phyloP scores from a whole-genome alignment of 2,888 invertebrate species.

The Nephrocerus scutellatus region DNA sequence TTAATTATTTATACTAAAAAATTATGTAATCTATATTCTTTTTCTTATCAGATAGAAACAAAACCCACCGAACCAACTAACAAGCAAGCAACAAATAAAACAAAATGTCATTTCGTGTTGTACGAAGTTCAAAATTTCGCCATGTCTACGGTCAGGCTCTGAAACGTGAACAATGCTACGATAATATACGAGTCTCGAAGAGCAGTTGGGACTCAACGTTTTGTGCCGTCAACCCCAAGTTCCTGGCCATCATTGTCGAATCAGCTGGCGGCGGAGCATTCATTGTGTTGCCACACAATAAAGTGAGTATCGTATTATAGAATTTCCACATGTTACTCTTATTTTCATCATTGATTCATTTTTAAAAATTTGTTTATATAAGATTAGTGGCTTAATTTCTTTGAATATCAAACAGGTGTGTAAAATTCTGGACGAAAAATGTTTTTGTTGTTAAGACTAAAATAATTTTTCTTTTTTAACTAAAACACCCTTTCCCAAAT shows the following conservation, averaged over 20 bases:
- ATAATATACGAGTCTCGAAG: slow-evolving; percentile 93
- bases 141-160: slow-evolving; percentile 83
- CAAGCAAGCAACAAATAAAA: slow-evolving; percentile 11
- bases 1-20: too few species aligned
- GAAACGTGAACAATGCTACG: slow-evolving; percentile 95
- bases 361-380: too few species aligned
- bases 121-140: slow-evolving; percentile 95
- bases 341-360: too few species aligned
- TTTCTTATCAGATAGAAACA: too few species aligned
- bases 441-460: too few species aligned
- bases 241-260: slow-evolving; percentile 94
- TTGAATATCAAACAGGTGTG: too few species aligned
- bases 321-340: too few species aligned
- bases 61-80: slow-evolving; percentile 11
- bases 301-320: slow-evolving; percentile 59
- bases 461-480: too few species aligned
- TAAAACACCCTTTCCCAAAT: too few species aligned
- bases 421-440: too few species aligned
- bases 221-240: slow-evolving; percentile 97
- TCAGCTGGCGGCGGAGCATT: slow-evolving; percentile 95
- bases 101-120: slow-evolving; percentile 92
- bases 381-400: too few species aligned
- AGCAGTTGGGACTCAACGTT: slow-evolving; percentile 98
- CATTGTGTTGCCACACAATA: slow-evolving; percentile 87
- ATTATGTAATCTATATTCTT: too few species aligned